phyloP scores from a whole-genome alignment of 1,140 invertebrate genomes.

The Oscheius sp. region DNA sequence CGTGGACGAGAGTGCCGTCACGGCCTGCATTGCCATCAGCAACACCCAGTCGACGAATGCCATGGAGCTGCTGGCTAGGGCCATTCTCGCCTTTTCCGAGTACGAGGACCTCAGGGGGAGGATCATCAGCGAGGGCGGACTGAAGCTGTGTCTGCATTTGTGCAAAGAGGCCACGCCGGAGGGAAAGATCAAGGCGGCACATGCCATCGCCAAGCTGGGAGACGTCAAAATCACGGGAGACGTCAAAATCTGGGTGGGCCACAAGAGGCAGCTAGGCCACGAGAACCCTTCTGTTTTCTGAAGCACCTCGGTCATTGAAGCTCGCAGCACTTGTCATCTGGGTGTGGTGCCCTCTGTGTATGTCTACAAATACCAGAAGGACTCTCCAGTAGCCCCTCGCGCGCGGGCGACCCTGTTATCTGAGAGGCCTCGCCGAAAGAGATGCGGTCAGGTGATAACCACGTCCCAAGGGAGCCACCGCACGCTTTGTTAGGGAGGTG shows the following conservation, averaged over 20 bases:
- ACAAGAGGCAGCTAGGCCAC: too few relatives aligned
- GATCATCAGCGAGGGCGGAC: constrained; percentile 57
- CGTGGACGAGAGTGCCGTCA: constrained; percentile 79
- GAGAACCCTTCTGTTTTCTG: too few relatives aligned
- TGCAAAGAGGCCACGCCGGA: constrained; percentile 55
- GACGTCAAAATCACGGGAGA: constrained; percentile 93
- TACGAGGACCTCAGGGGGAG: constrained; percentile 48
- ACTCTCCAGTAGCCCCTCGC: constrained; percentile 3
- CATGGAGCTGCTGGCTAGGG: constrained; percentile 52
- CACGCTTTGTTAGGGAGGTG: too few relatives aligned
- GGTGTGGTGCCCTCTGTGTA: neutral
- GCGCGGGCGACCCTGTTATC: constrained; percentile 7
- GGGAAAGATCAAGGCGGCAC: constrained; percentile 85
- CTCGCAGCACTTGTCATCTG: too few relatives aligned
- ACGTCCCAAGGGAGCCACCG: neutral
- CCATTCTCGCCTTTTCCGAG: constrained; percentile 46
- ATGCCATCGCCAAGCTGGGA: constrained; percentile 89
- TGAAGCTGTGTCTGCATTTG: constrained; percentile 49
- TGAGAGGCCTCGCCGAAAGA: neutral
- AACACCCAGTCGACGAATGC: constrained; percentile 79
- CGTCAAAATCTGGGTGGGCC: constrained; percentile 94
- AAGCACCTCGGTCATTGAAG: too few relatives aligned
- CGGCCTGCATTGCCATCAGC: constrained; percentile 79
- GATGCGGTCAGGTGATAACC: constrained; percentile 6
- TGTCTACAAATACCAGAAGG: neutral